phyloP scores from a whole-genome alignment of 2,113 vertebrate species.

The Dicerorhinus sumatrensis region DNA sequence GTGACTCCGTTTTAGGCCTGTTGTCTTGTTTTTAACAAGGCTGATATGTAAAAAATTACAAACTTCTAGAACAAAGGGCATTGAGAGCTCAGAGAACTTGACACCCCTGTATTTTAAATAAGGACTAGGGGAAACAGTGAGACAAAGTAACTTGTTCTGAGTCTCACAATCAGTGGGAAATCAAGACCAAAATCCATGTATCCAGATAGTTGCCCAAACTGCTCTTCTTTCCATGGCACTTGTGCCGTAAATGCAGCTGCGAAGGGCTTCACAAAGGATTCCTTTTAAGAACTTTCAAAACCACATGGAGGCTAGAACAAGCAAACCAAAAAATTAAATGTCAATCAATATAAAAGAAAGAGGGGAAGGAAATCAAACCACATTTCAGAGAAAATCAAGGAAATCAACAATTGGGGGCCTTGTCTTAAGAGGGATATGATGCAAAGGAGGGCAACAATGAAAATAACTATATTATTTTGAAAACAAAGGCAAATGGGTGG shows the following conservation, averaged over 20 bases:
- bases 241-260: accelerated
- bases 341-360: not conserved
- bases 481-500: not conserved
- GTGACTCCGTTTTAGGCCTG: not conserved
- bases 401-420: not conserved
- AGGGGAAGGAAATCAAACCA: not conserved
- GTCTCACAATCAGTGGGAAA: not conserved
- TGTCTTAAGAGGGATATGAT: not conserved
- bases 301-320: not conserved
- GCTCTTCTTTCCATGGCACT: not conserved
- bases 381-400: not conserved
- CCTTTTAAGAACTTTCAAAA: not conserved
- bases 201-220: not conserved
- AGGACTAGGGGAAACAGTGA: not conserved
- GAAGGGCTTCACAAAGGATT: not conserved
- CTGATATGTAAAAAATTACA: not conserved
- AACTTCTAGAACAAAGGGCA: not conserved
- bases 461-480: not conserved
- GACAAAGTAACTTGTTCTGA: not conserved
- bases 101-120: not conserved
- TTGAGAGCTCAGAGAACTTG: not conserved
- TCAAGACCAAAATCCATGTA: not conserved
- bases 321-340: not conserved
- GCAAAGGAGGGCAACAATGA: not conserved
- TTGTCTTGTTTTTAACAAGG: not conserved